Conservation (phyloP, 2,797 vertebrate genomes). For the Sebastes umbrosus region DNA sequence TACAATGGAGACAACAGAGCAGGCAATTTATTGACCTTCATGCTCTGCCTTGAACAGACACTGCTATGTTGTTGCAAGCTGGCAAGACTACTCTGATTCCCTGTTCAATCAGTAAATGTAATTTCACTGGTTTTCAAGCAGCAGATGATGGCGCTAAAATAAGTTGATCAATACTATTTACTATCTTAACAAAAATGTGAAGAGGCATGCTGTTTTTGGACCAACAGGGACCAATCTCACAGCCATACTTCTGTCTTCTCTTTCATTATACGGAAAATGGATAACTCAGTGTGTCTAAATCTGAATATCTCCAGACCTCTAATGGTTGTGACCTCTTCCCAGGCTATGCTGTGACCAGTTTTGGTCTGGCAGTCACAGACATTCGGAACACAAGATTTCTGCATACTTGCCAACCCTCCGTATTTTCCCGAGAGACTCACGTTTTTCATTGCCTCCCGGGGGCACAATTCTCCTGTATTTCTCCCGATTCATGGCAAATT, state of each 20-base stretch:
- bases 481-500: no score
- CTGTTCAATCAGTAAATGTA: neutral
- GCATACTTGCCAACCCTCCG: no score
- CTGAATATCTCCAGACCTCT: neutral
- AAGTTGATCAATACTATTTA: neutral
- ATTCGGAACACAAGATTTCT: neutral
- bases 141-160: neutral
- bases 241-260: neutral
- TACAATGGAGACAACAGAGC: neutral
- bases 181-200: neutral
- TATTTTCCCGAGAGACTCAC: no score
- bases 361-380: neutral
- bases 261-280: neutral
- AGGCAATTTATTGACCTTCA: constrained; percentile 9
- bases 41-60: neutral
- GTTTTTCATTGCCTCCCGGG: no score
- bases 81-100: neutral
- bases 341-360: neutral
- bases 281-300: neutral
- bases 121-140: constrained; percentile 1
- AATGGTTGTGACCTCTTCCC: neutral
- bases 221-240: neutral
- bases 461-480: no score
- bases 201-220: neutral
- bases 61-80: neutral